Base-by-base conservation (phyloP, 2,797 vertebrate species). In the Sebastes iracundus region DNA sequence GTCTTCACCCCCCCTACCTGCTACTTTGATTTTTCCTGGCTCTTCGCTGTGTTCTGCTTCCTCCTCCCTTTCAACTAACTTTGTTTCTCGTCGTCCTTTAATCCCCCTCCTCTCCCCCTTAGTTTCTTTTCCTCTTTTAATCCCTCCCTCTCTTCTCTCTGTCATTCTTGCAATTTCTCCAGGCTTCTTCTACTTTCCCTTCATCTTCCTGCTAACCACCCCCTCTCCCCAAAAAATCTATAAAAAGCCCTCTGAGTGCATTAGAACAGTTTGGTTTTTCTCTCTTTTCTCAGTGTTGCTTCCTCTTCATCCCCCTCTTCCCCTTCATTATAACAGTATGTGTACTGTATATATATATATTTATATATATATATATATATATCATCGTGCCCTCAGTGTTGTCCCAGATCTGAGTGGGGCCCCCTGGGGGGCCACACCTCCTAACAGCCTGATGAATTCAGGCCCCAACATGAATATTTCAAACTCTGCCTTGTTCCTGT, bases 391-490 rank as follows among this genome's bases (percentile, higher is more conserved):
- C 80, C 80, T 75, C 60, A 35, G 80, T 87, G 65, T 68, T 90
- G 92, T 88, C 89, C 93, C 89, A 93, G 88, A 93, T 94, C 85
- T 89, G 68, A 90, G 61, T 66, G 59, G 58, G 74, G 58, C 13
- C 79, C 87, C 93, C 77, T 38, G 64, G 88, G 92, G 93, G 87
- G 71, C 80, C 35, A 71, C 84, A 82, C 87, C 83, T 82, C 85
- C 82, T 13, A 78, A 72, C 71, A 75, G 61, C 58, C 82, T 91
- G 92, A 94, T 93, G 84, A 92, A 94, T 91, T 79, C 87, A 72
- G 87, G 89, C 83, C 83, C 86, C 79, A 72, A 46, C 82, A 94
- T 94, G 82, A 96, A 95, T 95, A 94, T 95, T 95, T 95, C 77
- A 94, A 81, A 74, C 23, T 42, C 69, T 75, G 85, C 80, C 90